These are phyloP conservation scores for Pandion haliaetus DNA, from an alignment of 2,113 vertebrate species.

Conservation along the genomic window DNA sequence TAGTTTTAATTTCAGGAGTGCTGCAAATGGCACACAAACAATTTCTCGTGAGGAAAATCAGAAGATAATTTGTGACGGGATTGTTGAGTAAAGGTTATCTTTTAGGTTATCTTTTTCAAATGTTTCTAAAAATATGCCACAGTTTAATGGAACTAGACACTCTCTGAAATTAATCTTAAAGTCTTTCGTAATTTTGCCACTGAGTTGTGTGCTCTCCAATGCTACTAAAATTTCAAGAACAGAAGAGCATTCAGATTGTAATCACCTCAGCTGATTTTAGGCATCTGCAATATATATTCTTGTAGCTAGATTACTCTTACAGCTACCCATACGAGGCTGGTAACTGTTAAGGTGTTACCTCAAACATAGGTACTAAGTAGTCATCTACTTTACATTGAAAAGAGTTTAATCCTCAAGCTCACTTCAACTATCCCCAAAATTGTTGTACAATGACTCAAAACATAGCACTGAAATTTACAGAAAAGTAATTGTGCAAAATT, in stretches of 20 bases:
- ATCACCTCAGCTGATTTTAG: not conserved
- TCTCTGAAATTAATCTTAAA: not conserved
- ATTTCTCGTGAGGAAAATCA: not conserved
- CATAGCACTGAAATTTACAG: not conserved
- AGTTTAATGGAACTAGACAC: not conserved
- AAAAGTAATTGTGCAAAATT: not conserved
- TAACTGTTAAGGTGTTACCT: not conserved
- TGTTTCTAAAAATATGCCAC: not conserved
- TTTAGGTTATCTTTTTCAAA: not conserved
- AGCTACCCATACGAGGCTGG: not conserved
- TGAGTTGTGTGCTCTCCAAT: not conserved
- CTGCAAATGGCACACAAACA: not conserved
- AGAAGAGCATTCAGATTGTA: not conserved
- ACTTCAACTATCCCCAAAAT: not conserved
- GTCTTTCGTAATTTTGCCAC: not conserved
- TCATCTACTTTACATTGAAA: not conserved
- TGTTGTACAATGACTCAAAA: not conserved
- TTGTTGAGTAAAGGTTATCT: not conserved
- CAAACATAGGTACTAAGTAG: not conserved
- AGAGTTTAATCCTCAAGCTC: not conserved
- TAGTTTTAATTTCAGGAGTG: not conserved
- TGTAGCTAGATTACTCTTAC: not conserved
- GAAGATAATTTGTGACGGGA: not conserved
- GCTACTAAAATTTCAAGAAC: not conserved
- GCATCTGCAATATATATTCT: not conserved